Percentiles rank a stretch among this genome's conserved stretches.
These are phyloP conservation scores for Volucella bombylans DNA, from an alignment of 2,888 invertebrate species.

Conservation along the genomic window DNA sequence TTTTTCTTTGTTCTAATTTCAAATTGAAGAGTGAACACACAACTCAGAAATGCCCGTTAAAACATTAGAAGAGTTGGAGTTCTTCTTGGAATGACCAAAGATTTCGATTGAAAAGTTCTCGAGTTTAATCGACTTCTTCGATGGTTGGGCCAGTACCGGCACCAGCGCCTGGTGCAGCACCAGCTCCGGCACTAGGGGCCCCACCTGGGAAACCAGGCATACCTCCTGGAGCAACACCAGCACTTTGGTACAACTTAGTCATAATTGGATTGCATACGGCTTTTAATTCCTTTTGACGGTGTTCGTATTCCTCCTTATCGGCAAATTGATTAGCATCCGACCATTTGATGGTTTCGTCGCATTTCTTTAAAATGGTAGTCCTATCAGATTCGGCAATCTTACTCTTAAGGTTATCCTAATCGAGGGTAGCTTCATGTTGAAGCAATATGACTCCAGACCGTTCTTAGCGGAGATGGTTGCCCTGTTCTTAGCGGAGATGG, in stretches of 20 bases:
- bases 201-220: conserved; percentile 84
- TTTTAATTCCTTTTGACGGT: conserved; percentile 97
- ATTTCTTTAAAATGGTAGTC: conserved; percentile 91
- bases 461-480: conserved; percentile 93
- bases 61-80: conserved; percentile 67
- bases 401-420: conserved; percentile 97
- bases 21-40: conserved; percentile 55
- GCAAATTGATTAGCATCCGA: conserved; percentile 92
- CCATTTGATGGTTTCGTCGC: conserved; percentile 94
- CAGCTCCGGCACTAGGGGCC: conserved; percentile 84
- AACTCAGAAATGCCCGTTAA: conserved; percentile 61
- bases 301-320: conserved; percentile 96
- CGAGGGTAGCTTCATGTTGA: conserved; percentile 98
- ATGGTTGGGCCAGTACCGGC: conserved; percentile 88
- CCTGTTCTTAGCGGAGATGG: no score
- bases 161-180: conserved; percentile 83
- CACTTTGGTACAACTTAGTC: conserved; percentile 95
- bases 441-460: conserved; percentile 93
- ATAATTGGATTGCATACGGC: conserved; percentile 96
- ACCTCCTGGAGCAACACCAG: conserved; percentile 85
- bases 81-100: conserved; percentile 70
- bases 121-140: conserved; percentile 91
- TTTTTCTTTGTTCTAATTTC: conserved; percentile 32
- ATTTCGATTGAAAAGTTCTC: background rate
- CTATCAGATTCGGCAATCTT: conserved; percentile 93